A percentile compares a stretch with the other conserved stretches of the same genome.
These are phyloP conservation scores for Colossoma macropomum DNA, from an alignment of 2,113 vertebrate species.

Conservation along the genomic window DNA sequence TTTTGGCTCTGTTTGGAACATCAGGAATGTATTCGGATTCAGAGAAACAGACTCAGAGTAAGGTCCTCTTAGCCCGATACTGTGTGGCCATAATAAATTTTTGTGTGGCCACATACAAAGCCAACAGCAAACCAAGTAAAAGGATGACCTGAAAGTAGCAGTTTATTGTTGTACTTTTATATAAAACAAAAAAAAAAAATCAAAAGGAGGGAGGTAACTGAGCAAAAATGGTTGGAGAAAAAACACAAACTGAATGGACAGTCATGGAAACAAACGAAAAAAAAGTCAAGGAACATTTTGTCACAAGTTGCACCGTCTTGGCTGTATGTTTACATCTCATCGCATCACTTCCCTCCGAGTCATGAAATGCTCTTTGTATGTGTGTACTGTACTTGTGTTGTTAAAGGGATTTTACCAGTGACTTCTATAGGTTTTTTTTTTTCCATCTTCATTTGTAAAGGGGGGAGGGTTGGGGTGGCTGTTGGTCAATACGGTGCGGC, in stretches of 20 bases:
- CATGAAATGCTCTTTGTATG: constrained; percentile 83
- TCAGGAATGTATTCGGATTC: constrained; percentile 52
- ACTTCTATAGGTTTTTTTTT: constrained; percentile 75
- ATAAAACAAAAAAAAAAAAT: constrained; percentile 52
- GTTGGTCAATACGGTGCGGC: constrained; percentile 50
- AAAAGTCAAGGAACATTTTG: constrained; percentile 71
- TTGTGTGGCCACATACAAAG: constrained; percentile 31
- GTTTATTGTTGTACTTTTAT: constrained; percentile 59
- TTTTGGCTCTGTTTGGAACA: constrained; percentile 45
- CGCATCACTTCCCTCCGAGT: constrained; percentile 88
- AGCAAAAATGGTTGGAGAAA: constrained; percentile 57
- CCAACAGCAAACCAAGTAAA: constrained; percentile 69
- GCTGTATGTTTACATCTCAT: constrained; percentile 90
- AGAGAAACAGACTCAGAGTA: constrained; percentile 15
- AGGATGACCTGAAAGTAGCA: constrained; percentile 70
- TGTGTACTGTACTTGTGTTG: constrained; percentile 95
- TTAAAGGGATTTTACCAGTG: constrained; percentile 99
- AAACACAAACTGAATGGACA: constrained; percentile 49
- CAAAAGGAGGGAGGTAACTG: constrained; percentile 55
- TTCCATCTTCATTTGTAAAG: constrained; percentile 61
- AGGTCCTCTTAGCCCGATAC: constrained; percentile 32
- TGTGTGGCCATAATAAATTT: constrained; percentile 29
- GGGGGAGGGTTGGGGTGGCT: constrained; percentile 43
- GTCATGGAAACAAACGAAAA: constrained; percentile 28
- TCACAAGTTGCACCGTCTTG: constrained; percentile 89